A percentile compares a stretch with the other conserved stretches of the same genome.
Conservation (phyloP, 2,797 vertebrate species). For the Scleropages formosus region DNA sequence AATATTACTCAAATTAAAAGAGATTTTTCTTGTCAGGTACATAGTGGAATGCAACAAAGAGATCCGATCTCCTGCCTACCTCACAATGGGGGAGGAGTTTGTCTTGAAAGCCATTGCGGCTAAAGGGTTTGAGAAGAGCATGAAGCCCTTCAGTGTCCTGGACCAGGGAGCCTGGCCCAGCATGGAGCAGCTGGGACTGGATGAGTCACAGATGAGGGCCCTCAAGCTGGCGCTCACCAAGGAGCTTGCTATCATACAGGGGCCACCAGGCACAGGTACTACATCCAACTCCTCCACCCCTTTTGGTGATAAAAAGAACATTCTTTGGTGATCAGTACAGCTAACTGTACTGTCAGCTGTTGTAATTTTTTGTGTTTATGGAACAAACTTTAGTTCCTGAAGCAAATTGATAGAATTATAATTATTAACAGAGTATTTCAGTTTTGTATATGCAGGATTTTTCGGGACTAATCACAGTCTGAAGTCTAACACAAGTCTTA, state of each 20-base stretch:
- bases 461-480: neutral
- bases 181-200: constrained; percentile 76
- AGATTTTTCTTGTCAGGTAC: constrained; percentile 62
- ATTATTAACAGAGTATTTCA: neutral
- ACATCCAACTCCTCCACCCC: too few species aligned
- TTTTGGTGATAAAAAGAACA: too few species aligned
- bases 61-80: constrained; percentile 74
- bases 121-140: constrained; percentile 25
- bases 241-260: constrained; percentile 90
- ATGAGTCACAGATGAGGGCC: constrained; percentile 86
- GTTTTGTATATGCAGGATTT: neutral
- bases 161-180: constrained; percentile 72
- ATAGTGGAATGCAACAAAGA: constrained; percentile 80
- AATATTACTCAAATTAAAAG: neutral
- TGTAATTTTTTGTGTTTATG: too few species aligned
- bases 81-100: constrained; percentile 61
- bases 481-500: neutral
- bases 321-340: too few species aligned
- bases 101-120: constrained; percentile 64
- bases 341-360: too few species aligned
- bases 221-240: constrained; percentile 85
- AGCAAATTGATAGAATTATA: neutral
- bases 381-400: neutral
- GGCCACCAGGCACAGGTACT: constrained; percentile 88
- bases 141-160: constrained; percentile 62